Percentiles rank a stretch among this genome's conserved stretches.
These are phyloP conservation scores for Thereva nobilitata DNA, from an alignment of 2,888 invertebrate species.

Conservation along the genomic window DNA sequence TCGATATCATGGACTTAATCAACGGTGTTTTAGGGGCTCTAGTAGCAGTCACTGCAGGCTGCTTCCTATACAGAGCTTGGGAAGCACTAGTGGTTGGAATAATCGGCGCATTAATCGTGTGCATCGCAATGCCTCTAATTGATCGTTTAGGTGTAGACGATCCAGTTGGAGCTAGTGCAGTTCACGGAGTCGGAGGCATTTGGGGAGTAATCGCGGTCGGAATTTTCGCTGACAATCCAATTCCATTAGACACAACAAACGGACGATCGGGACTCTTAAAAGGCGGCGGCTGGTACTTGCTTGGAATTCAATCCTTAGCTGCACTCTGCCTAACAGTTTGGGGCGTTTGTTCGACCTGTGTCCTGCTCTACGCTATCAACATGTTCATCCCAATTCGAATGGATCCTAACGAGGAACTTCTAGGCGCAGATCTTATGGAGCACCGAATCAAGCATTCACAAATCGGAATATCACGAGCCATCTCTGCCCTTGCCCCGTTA, in stretches of 20 bases:
- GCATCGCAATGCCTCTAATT: conserved; percentile 72
- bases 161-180: conserved; percentile 89
- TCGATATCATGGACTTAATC: conserved; percentile 84
- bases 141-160: conserved; percentile 77
- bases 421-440: conserved; percentile 89
- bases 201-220: conserved; percentile 87
- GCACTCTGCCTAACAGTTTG: conserved; percentile 73
- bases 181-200: conserved; percentile 79
- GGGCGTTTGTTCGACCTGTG: conserved; percentile 73
- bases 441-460: conserved; percentile 74
- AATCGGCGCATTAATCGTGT: conserved; percentile 76
- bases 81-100: conserved; percentile 82
- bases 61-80: conserved; percentile 85
- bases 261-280: conserved; percentile 76
- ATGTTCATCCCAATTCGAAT: conserved; percentile 81
- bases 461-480: conserved; percentile 72
- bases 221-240: conserved; percentile 83
- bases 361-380: conserved; percentile 78
- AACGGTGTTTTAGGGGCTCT: conserved; percentile 86
- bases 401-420: conserved; percentile 80
- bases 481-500: conserved; percentile 72
- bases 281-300: conserved; percentile 85
- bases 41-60: conserved; percentile 87
- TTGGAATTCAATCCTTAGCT: conserved; percentile 80
- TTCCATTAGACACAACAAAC: conserved; percentile 77